A percentile compares a stretch with the other conserved stretches of the same genome.
Conservation (phyloP, 92 coral and sea anemone species). For the Palythoa heliodiscus region DNA sequence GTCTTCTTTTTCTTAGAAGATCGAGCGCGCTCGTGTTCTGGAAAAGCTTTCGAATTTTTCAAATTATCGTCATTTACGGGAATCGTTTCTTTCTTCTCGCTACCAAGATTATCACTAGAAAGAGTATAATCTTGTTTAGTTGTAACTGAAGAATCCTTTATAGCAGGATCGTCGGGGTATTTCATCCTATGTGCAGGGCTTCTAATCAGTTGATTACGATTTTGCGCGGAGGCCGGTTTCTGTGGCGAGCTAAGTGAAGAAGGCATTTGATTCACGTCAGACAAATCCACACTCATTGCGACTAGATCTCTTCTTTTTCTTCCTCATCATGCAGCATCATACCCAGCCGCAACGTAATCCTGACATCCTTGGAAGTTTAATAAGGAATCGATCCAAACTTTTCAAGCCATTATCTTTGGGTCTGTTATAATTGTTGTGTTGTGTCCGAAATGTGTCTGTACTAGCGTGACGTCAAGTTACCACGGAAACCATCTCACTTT, state of each 20-base stretch:
- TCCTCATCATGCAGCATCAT: slow-evolving; percentile 21
- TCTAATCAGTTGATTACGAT: not conserved
- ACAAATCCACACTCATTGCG: slow-evolving; percentile 2
- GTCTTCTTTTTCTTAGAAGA: slow-evolving; percentile 53
- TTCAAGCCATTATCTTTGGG: not conserved
- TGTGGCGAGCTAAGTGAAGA: slow-evolving; percentile 4
- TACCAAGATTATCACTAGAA: not conserved
- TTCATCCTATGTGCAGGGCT: not conserved
- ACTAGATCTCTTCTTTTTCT: not conserved
- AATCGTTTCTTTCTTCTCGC: not conserved
- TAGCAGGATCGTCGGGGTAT: not conserved
- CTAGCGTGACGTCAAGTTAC: slow-evolving; percentile 35
- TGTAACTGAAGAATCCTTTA: not conserved
- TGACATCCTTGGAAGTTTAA: not conserved
- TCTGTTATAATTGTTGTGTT: slow-evolving; percentile 19
- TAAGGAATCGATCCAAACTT: not conserved
- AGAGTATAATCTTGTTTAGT: not conserved
- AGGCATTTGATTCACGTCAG: slow-evolving; percentile 2
- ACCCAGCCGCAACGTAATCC: not conserved
- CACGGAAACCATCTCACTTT: slow-evolving; percentile 3
- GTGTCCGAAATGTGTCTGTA: not conserved
- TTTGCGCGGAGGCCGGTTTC: slow-evolving; percentile 6
- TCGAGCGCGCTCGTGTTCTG: not conserved
- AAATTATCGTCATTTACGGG: not conserved
- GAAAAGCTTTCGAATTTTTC: not conserved